Conservation (phyloP, 2,797 vertebrate species). For the Catostomus latipinnis region DNA sequence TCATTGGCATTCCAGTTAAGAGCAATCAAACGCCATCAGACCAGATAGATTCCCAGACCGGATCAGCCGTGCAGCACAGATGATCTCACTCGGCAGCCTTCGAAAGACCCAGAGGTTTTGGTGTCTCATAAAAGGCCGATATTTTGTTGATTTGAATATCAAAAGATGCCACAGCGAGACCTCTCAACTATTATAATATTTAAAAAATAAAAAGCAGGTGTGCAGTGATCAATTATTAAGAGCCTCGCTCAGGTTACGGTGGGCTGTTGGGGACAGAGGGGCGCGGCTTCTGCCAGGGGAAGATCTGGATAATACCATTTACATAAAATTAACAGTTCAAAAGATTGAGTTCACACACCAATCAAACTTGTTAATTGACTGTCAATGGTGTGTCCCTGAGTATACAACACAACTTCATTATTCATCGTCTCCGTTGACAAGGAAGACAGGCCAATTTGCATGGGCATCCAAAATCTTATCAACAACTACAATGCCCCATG, state of each 20-base stretch:
- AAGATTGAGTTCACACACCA: slow-evolving; percentile 99
- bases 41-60: slow-evolving; percentile 85
- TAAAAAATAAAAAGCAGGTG: slow-evolving; percentile 87
- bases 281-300: slow-evolving; percentile 62
- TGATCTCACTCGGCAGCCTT: slow-evolving; percentile 86
- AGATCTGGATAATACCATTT: slow-evolving; percentile 95
- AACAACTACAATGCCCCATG: slow-evolving; percentile 97
- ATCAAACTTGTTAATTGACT: slow-evolving; percentile 99
- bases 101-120: slow-evolving; percentile 74
- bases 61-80: slow-evolving; percentile 83
- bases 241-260: slow-evolving; percentile 92
- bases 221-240: slow-evolving; percentile 99
- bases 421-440: slow-evolving; percentile 97
- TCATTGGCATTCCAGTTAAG: slow-evolving; percentile 95
- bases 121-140: slow-evolving; percentile 82
- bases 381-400: slow-evolving; percentile 98
- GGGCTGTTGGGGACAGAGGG: slow-evolving; percentile 85
- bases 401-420: slow-evolving; percentile 99
- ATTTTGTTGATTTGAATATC: slow-evolving; percentile 99
- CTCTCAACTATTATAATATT: slow-evolving; percentile 80
- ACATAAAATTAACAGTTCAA: slow-evolving; percentile 99
- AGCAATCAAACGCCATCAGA: slow-evolving; percentile 94
- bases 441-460: slow-evolving; percentile 99
- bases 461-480: slow-evolving; percentile 98
- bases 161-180: slow-evolving; percentile 89